Base-by-base conservation (phyloP, 2,888 invertebrate species). In the Vesta saturnalis region DNA sequence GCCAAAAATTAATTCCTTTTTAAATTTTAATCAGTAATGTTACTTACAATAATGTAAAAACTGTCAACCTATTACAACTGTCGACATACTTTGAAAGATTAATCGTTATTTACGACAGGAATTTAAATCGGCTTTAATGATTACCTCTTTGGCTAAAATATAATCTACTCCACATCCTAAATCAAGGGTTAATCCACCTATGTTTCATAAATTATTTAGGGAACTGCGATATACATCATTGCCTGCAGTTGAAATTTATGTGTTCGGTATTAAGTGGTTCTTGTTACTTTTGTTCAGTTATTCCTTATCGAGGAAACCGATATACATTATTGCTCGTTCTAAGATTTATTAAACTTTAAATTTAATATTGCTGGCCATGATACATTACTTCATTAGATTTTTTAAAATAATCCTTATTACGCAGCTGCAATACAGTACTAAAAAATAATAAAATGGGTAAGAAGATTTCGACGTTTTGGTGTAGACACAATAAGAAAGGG, bases 171-270 rank as follows among this genome's bases (percentile, higher is more conserved):
- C 69, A 74, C 72, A 72, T 72, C 76, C 75, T 77, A 77, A 77
- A 77, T 77, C 77, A 77, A 74, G 76, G 76, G 75, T 76, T 77
- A 77, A 77, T 76, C 77, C 77, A 76, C 77, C 75, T 75, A 75
- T 73, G 76, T 74, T 74, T 71, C 75, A 76, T 77, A 76, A 75
- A 75, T 77, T 77, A 77, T 76, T 77, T 77, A 75, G 75, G 61
- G 71, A 69, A 70, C 74, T 72, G 63, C 72, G 68, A 72, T 73
- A 76, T 76, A 74, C 70, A 75, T 76, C 77, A 77, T 76, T 76
- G 73, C 68, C 72, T 73, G 71, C 69, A 69, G 67, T 66, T 60
- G 56, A 72, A 70, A 74, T 74, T 73, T 74, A 74, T 74, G 68
- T 55, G 60, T 57, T 65, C 60, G 15, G 15, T 60, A 65, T 65